Evolutionary conservation across 2,113 vertebrate species (phyloP).

Genomic region (Lampris incognitus): DNA sequence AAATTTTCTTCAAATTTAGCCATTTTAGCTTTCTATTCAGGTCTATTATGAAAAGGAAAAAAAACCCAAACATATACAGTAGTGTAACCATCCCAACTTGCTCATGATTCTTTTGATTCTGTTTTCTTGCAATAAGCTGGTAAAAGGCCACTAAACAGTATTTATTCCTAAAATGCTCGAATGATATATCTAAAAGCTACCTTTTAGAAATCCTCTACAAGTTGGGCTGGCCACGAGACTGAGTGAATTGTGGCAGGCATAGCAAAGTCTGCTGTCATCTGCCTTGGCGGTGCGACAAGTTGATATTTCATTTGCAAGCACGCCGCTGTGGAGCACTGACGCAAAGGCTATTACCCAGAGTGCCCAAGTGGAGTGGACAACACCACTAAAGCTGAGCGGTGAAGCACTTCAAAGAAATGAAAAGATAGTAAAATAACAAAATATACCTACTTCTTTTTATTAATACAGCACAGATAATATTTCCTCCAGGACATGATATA

Average conservation of each 20-base stretch:
- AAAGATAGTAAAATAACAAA: constrained; percentile 52
- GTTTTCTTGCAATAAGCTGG: too few species aligned
- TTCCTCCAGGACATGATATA: too few species aligned
- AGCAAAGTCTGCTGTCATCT: constrained; percentile 68
- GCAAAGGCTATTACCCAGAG: constrained; percentile 81
- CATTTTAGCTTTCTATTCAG: too few species aligned
- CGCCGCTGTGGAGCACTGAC: constrained; percentile 64
- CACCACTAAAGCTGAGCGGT: constrained; percentile 36
- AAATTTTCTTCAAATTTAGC: too few species aligned
- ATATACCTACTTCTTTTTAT: constrained; percentile 55
- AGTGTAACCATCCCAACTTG: too few species aligned
- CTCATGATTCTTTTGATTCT: too few species aligned
- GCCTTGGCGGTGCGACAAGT: constrained; percentile 75
- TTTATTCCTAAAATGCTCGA: not conserved
- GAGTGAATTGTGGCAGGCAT: constrained; percentile 62
- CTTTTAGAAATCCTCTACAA: constrained; percentile 61
- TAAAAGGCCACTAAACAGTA: too few species aligned
- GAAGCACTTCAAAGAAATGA: constrained; percentile 75
- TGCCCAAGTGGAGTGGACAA: constrained; percentile 67
- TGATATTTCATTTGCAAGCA: constrained; percentile 83
- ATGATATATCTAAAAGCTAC: constrained; percentile 49
- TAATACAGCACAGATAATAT: constrained; percentile 46
- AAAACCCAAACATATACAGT: too few species aligned
- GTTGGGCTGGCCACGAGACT: constrained; percentile 26
- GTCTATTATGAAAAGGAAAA: too few species aligned